Evolutionary conservation across 2,888 invertebrate genomes (phyloP).

Genomic region (Polymixis lichenea): DNA sequence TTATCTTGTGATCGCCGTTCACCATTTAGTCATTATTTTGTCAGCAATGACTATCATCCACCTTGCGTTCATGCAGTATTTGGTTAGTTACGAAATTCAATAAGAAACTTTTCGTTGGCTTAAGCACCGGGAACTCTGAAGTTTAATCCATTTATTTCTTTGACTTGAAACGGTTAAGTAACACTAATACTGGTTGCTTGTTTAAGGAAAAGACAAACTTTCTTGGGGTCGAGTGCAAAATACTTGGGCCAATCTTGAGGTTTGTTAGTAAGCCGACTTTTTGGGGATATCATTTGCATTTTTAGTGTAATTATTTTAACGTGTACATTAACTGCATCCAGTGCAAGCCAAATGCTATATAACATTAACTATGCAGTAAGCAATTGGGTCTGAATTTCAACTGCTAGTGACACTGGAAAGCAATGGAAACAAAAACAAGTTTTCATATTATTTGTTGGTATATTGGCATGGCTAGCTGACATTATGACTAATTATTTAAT

Average conservation of each 20-base stretch:
- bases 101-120: constrained; percentile 41
- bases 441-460: too few relatives aligned
- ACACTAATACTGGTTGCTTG: constrained; percentile 58
- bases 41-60: neutral
- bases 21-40: neutral
- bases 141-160: constrained; percentile 59
- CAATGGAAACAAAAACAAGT: too few relatives aligned
- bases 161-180: constrained; percentile 62
- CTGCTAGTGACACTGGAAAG: neutral
- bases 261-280: constrained; percentile 40
- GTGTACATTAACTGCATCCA: neutral
- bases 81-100: constrained; percentile 31
- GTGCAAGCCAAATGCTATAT: neutral
- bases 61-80: constrained; percentile 6
- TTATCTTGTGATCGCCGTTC: neutral
- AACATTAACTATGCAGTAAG: neutral
- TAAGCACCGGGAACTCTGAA: constrained; percentile 35
- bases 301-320: constrained; percentile 19
- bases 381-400: neutral
- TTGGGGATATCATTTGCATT: constrained; percentile 39
- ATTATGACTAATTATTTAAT: too few relatives aligned
- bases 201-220: constrained; percentile 55
- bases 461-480: too few relatives aligned
- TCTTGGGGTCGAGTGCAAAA: constrained; percentile 37
- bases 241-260: constrained; percentile 40